Base-by-base conservation (phyloP, 2,797 vertebrate species). In the Phylloscopus collybita region DNA sequence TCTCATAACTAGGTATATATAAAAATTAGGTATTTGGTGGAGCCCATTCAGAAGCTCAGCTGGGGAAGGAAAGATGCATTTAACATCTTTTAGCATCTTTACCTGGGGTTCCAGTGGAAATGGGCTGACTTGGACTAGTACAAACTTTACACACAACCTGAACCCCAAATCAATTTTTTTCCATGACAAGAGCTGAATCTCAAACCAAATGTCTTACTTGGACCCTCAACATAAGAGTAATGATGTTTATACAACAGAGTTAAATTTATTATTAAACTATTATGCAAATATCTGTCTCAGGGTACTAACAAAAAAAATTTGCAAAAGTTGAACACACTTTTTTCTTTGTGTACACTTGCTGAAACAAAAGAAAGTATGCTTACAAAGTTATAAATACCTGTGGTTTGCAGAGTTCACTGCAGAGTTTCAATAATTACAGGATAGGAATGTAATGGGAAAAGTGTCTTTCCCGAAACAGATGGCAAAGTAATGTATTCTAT, bases 401-500 rank as follows among this genome's bases (percentile, higher is more conserved):
- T 2, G n/a, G 50, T 78, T 78, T 78, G 72, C 85, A 89, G 54
- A 80, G 53, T 72, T 93, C 61, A 74, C 74, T 78, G 72, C 85
- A 89, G 59, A 80, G 53, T 72, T 93, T 65, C 80, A 92, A 90
- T 94, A 94, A 92, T 88, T 90, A 27, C 59, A 83, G 61, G 29
- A 50, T 72, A 54, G 32, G 25, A 95, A 87, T 13, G 65, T 40
- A 91, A 83, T 44, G 92, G 90, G 93, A 86, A 83, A 93, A 95
- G 51, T 30, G 38, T 69, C 69, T 92, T 73, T 76, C 91, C 89
- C 0, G 0, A 83, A 95, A 65, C 94, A 96, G 93, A 94, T 95
- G 91, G 96, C 61, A 83, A 90, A 93, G 17, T 83, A 93, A 96
- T 88, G 44, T 83, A 94, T 95, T 96, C 90, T 86, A 65, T 90